Evolutionary conservation across 2,797 vertebrate genomes (phyloP).

Genomic region (Pangasius mekongensis): DNA sequence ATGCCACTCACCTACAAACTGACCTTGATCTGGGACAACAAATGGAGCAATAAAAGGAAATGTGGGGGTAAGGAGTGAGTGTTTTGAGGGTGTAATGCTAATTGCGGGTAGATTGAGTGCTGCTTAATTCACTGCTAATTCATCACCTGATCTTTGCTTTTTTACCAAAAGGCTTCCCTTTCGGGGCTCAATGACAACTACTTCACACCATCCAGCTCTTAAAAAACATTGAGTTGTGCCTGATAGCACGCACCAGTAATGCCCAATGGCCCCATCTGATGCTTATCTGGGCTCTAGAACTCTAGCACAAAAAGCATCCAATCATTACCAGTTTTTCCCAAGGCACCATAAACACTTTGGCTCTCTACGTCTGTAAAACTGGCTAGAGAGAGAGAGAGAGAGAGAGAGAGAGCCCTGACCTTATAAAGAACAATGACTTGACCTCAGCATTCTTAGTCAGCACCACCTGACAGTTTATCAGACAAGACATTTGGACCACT

Average conservation of each 20-base stretch:
- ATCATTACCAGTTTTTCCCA: conserved; percentile 15
- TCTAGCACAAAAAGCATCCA: conserved; percentile 6
- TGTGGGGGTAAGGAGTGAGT: not conserved
- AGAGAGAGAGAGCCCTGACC: not conserved
- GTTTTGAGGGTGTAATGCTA: not conserved
- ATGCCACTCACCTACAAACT: not conserved
- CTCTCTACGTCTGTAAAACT: not conserved
- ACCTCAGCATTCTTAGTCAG: conserved; percentile 1
- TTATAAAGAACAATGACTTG: conserved; percentile 12
- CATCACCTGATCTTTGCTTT: not conserved
- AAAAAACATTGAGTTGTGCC: conserved; percentile 27
- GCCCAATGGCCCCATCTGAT: conserved; percentile 38
- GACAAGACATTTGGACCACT: conserved; percentile 35
- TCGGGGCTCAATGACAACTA: conserved; percentile 47
- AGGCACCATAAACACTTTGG: conserved; percentile 4
- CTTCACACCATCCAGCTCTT: conserved; percentile 36
- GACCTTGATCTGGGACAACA: not conserved
- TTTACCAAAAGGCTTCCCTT: not conserved
- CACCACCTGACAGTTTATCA: conserved; percentile 32
- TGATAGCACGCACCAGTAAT: conserved; percentile 48
- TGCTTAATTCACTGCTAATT: not conserved
- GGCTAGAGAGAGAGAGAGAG: not conserved
- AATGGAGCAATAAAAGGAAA: conserved; percentile 16
- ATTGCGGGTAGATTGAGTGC: not conserved
- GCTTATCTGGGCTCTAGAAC: conserved; percentile 29